These are phyloP conservation scores for Phragmatobia fuliginosa DNA, from an alignment of 2,888 invertebrate genomes.

Conservation along the genomic window DNA sequence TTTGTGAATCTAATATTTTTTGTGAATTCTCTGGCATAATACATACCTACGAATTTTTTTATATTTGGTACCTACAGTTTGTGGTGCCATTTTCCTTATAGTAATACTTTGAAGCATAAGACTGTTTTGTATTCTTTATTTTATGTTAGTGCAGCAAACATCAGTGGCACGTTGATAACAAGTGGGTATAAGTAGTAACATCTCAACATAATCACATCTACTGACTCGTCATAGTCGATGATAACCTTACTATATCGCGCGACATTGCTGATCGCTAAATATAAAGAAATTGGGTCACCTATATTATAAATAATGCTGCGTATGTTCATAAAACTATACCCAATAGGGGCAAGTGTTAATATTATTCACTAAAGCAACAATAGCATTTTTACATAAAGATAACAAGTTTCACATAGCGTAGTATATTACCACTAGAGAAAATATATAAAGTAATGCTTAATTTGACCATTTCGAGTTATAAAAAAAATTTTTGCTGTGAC, in stretches of 20 bases:
- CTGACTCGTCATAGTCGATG: background rate
- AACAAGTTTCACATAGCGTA: background rate
- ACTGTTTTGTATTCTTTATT: background rate
- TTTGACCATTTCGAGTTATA: too few species aligned
- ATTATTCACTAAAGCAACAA: background rate
- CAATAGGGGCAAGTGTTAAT: background rate
- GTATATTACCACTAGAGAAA: background rate
- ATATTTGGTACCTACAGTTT: background rate
- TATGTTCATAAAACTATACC: too few species aligned
- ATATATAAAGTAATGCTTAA: too few species aligned
- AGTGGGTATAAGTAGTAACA: background rate
- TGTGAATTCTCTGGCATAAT: background rate
- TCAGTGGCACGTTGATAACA: background rate
- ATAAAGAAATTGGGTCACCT: background rate
- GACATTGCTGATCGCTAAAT: background rate
- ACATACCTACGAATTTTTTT: too few species aligned
- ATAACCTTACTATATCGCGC: background rate
- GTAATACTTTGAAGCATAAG: background rate
- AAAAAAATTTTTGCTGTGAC: too few species aligned
- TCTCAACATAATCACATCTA: background rate
- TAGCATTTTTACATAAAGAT: background rate
- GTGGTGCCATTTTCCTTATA: background rate
- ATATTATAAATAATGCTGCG: background rate
- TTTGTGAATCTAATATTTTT: background rate
- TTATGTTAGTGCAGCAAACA: background rate